phyloP scores from a whole-genome alignment of 30 jellyfish, hydroid and myxozoan genomes.

The Aurelia sp. region DNA sequence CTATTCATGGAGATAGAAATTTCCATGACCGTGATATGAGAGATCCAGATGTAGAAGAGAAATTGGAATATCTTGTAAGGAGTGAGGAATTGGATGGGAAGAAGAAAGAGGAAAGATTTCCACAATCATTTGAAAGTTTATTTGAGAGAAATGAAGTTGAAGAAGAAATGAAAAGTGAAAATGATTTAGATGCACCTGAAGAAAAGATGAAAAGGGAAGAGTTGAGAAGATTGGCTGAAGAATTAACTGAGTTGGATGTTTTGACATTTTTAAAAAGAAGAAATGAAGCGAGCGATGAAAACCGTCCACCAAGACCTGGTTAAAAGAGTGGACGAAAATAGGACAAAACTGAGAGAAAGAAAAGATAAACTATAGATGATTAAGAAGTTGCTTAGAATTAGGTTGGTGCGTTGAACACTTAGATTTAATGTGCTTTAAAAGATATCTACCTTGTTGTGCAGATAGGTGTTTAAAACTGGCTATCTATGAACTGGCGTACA shows the following conservation, averaged over 20 bases:
- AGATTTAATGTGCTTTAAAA: too few relatives aligned
- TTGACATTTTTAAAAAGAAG: constrained; percentile 3
- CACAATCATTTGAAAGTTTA: constrained; percentile 65
- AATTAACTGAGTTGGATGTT: constrained; percentile 21
- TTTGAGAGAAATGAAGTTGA: constrained; percentile 14
- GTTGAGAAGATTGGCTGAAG: constrained; percentile 8
- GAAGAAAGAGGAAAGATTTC: constrained; percentile 13
- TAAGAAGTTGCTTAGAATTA: too few relatives aligned
- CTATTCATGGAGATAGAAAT: too few relatives aligned
- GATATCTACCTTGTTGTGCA: too few relatives aligned
- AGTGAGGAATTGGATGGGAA: background rate
- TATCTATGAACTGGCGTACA: too few relatives aligned
- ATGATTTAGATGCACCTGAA: background rate
- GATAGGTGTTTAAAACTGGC: too few relatives aligned
- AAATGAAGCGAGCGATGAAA: constrained; percentile 8
- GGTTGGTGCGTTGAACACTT: too few relatives aligned
- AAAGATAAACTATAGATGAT: too few relatives aligned
- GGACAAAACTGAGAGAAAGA: too few relatives aligned
- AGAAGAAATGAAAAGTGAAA: background rate
- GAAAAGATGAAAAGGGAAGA: background rate
- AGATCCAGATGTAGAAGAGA: background rate
- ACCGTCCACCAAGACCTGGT: constrained; percentile 25
- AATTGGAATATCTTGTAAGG: constrained; percentile 2
- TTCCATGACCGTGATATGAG: background rate
- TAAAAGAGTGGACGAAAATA: too few relatives aligned